Evolutionary conservation across 2,113 vertebrate species (phyloP).

Genomic region (Coryphaenoides rupestris): DNA sequence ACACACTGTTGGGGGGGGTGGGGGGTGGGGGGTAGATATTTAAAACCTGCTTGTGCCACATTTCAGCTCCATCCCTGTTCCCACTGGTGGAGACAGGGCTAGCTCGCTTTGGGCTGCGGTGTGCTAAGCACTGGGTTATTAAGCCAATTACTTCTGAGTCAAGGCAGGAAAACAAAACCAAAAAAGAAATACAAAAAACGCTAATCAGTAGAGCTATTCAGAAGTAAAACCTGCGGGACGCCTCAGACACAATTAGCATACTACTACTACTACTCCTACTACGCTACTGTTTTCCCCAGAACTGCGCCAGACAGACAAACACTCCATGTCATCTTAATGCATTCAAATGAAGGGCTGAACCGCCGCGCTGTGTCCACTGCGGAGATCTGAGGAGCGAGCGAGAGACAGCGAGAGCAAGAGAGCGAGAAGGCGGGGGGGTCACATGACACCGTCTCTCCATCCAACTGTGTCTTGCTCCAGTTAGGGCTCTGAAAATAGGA

Average conservation of each 20-base stretch:
- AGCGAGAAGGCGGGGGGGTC: slow-evolving; percentile 46
- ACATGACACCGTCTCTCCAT: slow-evolving; percentile 42
- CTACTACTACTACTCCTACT: too few species aligned
- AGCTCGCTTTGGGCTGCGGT: too few species aligned
- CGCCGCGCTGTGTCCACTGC: slow-evolving; percentile 32
- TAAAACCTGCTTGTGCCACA: too few species aligned
- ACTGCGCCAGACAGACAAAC: neutral
- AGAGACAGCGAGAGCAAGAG: too few species aligned
- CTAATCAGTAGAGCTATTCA: too few species aligned
- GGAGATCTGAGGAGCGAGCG: slow-evolving; percentile 36
- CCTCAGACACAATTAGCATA: neutral
- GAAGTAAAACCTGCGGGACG: neutral
- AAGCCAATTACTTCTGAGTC: too few species aligned
- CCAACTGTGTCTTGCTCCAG: slow-evolving; percentile 68
- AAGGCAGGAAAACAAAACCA: neutral
- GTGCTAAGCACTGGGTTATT: too few species aligned
- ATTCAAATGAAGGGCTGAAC: slow-evolving; percentile 21
- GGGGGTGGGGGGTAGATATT: too few species aligned
- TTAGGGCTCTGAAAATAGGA: slow-evolving; percentile 60
- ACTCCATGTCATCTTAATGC: slow-evolving; percentile 25
- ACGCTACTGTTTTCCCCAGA: neutral
- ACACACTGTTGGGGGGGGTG: too few species aligned
- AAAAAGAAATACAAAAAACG: too few species aligned
- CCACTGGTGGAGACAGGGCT: too few species aligned
- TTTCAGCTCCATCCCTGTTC: too few species aligned